phyloP scores from a whole-genome alignment of 2,113 vertebrate species.

The Murina feae region DNA sequence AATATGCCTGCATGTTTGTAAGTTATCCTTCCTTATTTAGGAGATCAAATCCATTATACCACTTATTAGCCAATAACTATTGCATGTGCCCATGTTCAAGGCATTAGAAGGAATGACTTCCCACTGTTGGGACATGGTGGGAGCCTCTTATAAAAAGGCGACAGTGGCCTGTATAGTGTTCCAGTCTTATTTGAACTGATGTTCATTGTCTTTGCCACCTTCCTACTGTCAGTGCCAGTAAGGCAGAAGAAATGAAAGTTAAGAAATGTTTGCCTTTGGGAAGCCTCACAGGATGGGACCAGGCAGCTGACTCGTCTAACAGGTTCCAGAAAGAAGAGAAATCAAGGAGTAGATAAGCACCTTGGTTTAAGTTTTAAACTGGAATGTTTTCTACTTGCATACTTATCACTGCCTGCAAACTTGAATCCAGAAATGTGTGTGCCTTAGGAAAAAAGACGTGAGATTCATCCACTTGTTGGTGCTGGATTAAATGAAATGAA shows the following conservation, averaged over 20 bases:
- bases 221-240: neutral
- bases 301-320: neutral
- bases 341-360: neutral
- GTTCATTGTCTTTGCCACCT: neutral
- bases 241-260: neutral
- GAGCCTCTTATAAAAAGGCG: neutral
- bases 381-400: neutral
- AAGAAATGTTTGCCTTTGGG: neutral
- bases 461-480: conserved; percentile 37
- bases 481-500: conserved; percentile 68
- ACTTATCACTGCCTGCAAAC: neutral
- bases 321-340: neutral
- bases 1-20: neutral
- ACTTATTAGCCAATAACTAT: neutral
- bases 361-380: neutral
- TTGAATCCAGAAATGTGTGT: neutral
- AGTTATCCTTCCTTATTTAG: neutral
- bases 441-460: neutral
- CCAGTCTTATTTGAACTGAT: neutral
- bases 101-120: neutral
- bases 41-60: neutral
- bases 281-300: neutral
- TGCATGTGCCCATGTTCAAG: neutral
- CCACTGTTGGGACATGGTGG: neutral
- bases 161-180: neutral